Evolutionary conservation across 2,113 vertebrate species (phyloP).

Genomic region (Girardinichthys multiradiatus): DNA sequence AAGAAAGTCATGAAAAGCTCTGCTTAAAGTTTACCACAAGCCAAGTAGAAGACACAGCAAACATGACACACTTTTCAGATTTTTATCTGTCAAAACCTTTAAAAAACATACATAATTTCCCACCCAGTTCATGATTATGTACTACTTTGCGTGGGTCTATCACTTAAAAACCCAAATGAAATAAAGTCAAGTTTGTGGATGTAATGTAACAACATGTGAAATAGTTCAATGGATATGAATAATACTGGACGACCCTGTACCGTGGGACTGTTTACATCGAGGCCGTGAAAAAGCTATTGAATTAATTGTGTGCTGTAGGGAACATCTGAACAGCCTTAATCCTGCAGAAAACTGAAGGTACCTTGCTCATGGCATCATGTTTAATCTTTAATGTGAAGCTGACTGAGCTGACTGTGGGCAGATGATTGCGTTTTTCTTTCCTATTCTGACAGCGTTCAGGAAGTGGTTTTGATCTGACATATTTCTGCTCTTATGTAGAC

Average conservation of each 20-base stretch:
- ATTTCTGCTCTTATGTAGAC: neutral
- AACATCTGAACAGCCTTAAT: neutral
- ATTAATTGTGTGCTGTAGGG: too few relatives aligned
- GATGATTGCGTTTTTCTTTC: slow-evolving; percentile 10
- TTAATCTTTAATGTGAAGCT: slow-evolving; percentile 51
- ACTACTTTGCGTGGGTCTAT: too few relatives aligned
- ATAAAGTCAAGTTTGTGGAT: too few relatives aligned
- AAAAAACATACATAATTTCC: neutral
- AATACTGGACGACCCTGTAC: neutral
- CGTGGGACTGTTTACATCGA: neutral
- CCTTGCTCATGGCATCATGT: slow-evolving; percentile 11
- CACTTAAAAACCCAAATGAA: too few relatives aligned
- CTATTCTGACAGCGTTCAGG: neutral
- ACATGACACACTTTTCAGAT: neutral
- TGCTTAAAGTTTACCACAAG: too few relatives aligned
- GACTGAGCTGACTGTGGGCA: slow-evolving; percentile 17
- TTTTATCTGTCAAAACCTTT: neutral
- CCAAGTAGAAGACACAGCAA: neutral
- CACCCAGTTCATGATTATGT: too few relatives aligned
- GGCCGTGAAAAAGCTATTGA: too few relatives aligned
- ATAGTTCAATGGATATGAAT: too few relatives aligned
- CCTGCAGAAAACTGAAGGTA: neutral
- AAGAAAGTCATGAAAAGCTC: too few relatives aligned
- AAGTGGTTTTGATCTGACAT: neutral
- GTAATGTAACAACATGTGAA: too few relatives aligned